Conservation (phyloP, 2,888 invertebrate genomes). For the Limulus polyphemus region DNA sequence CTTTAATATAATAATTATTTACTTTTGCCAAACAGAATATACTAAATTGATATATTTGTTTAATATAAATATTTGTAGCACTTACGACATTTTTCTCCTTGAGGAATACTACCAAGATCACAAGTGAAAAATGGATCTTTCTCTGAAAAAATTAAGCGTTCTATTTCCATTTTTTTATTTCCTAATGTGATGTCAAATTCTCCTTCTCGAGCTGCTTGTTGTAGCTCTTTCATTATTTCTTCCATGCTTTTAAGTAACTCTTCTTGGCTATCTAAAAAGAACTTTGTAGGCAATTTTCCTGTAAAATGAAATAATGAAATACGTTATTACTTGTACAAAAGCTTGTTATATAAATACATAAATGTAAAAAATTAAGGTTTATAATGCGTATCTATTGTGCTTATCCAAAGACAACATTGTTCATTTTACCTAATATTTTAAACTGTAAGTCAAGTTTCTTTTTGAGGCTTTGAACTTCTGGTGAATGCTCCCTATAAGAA, state of each 20-base stretch:
- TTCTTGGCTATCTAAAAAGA: constrained; percentile 17
- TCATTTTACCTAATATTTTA: too few relatives aligned
- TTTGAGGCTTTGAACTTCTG: too few relatives aligned
- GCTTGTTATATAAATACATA: too few relatives aligned
- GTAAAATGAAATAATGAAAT: too few relatives aligned
- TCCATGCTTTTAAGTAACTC: constrained; percentile 26
- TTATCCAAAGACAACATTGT: too few relatives aligned
- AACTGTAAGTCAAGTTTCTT: too few relatives aligned
- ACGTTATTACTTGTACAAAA: too few relatives aligned
- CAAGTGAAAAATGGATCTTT: constrained; percentile 37
- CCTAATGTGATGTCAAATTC: constrained; percentile 32
- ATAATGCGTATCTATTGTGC: too few relatives aligned
- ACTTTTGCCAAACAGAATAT: not conserved
- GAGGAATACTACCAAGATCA: constrained; percentile 44
- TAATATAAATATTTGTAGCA: constrained; percentile 8
- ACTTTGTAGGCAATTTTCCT: too few relatives aligned
- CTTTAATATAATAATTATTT: not conserved
- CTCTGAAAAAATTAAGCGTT: constrained; percentile 29
- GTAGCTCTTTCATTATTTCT: constrained; percentile 29
- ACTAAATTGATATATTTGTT: not conserved
- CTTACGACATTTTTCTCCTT: constrained; percentile 47
- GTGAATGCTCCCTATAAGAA: too few relatives aligned
- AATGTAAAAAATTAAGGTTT: too few relatives aligned
- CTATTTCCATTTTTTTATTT: constrained; percentile 30
- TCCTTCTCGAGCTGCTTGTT: constrained; percentile 33